Conservation (phyloP, 1,140 invertebrate species). For the Holotrichia oblita region DNA sequence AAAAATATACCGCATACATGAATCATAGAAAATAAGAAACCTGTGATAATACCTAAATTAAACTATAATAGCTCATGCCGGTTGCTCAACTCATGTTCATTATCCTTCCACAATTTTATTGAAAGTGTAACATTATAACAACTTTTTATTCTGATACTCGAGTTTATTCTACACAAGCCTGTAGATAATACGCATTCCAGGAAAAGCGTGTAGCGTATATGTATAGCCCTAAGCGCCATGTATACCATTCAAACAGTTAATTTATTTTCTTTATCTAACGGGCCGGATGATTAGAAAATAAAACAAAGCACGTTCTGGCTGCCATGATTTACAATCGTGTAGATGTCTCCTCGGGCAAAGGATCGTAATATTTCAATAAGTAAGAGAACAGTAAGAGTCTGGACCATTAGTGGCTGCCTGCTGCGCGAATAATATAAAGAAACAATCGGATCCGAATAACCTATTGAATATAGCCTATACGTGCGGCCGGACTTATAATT, state of each 20-base stretch:
- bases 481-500: background rate
- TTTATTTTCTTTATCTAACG: slow-evolving; percentile 10
- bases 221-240: background rate
- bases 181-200: background rate
- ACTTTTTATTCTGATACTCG: no score
- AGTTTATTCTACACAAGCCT: background rate
- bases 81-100: no score
- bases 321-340: slow-evolving; percentile 25
- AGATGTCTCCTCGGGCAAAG: slow-evolving; percentile 20
- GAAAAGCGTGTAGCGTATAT: background rate
- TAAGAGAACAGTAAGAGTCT: slow-evolving; percentile 14
- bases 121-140: no score
- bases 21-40: no score
- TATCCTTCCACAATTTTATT: no score
- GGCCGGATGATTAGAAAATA: slow-evolving; percentile 7
- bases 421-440: slow-evolving; percentile 30
- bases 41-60: no score
- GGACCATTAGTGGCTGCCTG: slow-evolving; percentile 23
- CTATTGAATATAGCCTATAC: background rate
- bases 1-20: no score
- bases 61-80: no score
- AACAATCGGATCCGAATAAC: slow-evolving; percentile 22
- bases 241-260: background rate
- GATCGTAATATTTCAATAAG: slow-evolving; percentile 33
- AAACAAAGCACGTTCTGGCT: slow-evolving; percentile 8